Conservation (phyloP, 2,113 vertebrate genomes). For the Coryphaenoides rupestris region DNA sequence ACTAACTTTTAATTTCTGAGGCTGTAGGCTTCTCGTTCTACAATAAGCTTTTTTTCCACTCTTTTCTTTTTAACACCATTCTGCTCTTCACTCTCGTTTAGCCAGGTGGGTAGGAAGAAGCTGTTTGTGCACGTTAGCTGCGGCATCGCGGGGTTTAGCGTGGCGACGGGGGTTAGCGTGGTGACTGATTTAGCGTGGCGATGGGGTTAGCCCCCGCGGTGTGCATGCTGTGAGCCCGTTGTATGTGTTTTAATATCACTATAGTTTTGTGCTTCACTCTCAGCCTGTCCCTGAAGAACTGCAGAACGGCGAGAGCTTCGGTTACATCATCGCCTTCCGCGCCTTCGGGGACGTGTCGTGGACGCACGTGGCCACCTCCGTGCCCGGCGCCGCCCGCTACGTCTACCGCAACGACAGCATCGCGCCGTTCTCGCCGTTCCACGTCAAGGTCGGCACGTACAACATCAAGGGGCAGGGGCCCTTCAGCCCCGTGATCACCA, state of each 20-base stretch:
- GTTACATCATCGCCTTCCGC: constrained; percentile 90
- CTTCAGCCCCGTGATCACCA: constrained; percentile 84
- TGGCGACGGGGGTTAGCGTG: no score
- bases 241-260: constrained; percentile 79
- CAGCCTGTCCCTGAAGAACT: constrained; percentile 92
- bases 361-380: constrained; percentile 88
- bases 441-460: constrained; percentile 90
- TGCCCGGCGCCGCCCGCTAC: constrained; percentile 80
- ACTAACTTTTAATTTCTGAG: constrained; percentile 44
- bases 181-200: constrained; percentile 21
- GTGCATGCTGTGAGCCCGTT: constrained; percentile 14
- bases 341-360: constrained; percentile 83
- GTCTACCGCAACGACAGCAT: constrained; percentile 92
- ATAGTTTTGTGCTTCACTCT: constrained; percentile 74
- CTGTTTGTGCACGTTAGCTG: no score
- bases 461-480: constrained; percentile 93
- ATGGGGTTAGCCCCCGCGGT: constrained; percentile 38
- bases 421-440: constrained; percentile 84
- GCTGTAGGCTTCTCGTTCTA: constrained; percentile 11
- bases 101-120: constrained; percentile 58
- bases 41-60: constrained; percentile 39
- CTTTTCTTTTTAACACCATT: constrained; percentile 35
- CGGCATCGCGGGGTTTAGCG: constrained; percentile 12
- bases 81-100: constrained; percentile 47
- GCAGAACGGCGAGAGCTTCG: constrained; percentile 93